Evolutionary conservation across 2,797 vertebrate genomes (phyloP), one percentile per base, ranked within the genome.

Genomic region (Hapalemur alaotrensis): DNA sequence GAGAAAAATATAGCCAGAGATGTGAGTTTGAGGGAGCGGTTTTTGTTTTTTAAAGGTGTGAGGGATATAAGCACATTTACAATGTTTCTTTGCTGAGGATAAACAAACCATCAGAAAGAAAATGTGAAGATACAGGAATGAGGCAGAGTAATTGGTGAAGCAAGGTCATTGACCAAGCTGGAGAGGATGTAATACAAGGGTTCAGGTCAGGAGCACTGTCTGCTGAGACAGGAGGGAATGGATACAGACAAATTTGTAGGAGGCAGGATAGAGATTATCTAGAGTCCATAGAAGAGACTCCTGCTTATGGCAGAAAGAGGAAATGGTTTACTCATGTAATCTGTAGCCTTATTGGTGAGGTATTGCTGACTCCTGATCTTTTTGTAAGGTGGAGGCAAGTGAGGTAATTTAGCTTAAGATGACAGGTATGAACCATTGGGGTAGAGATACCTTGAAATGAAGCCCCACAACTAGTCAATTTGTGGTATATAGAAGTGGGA

Each of bases 21-120:
- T 48, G 35, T 6, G 48, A 84, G 50, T 80, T 79, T 85, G 72
- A 72, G 28, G 46, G n/a, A 70, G 17, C 10, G 9, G 9, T 65
- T 65, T 89, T 95, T 73, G 38, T 65, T 92, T 89, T 92, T 89
- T 73, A 84, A 89, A 92, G 17, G 28, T 73, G 23, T 46, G 30
- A 65, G 28, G 50, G 10, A 73, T 86, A 85, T 78, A 38, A 88
- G 12, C 43, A 80, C 81, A 80, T 82, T 91, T 81, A 67, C 13
- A 41, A 7, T 48, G 5, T 81, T 80, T 75, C 28, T 90, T 84
- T 79, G 43, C 78, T 88, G 22, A 78, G 48, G 35, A 61, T 65
- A 59, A 80, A 86, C 63, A 80, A 89, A 3, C 8, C 23, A 25
- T 76, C 75, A 81, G 18, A 82, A 75, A 61, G 43, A 90, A 50